Evolutionary conservation across 2,797 vertebrate species (phyloP), one percentile per base, ranked within the genome.

Genomic region (Pelochelys cantorii): DNA sequence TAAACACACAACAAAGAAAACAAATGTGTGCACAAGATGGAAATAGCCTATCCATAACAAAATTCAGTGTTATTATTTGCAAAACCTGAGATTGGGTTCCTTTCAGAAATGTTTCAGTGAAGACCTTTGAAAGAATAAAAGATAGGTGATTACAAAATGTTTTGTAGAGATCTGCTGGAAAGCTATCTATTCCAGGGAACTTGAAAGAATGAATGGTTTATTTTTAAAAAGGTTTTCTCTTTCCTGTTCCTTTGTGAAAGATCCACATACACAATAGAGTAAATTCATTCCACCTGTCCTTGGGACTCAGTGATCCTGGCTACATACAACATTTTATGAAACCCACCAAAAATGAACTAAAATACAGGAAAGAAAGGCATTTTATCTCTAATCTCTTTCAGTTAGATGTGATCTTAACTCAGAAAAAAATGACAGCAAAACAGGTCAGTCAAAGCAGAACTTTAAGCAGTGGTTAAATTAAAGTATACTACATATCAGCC

Each of bases 181-280:
- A 18, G 15, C 31, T 31, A n/a, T 68, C 65, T n/a, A 68, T 68
- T 34, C 5, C 17, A 34, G 65, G 31, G n/a, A 17, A 31, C 60
- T 68, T 68, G 15, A 17, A 14, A 34, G 65, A 68, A 68, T 34
- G 10, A 68, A 68, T 34, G 18, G 7, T n/a, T n/a, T 18, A 4
- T 68, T 68, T 68, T 68, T 18, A 68, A 5, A 15, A 9, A 5
- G 31, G 65, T 81, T 74, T 85, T 93, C 12, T 90, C 42, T 93
- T 95, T 95, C 96, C 93, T 93, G 84, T 93, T 95, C 94, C 90
- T 95, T 23, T 96, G 94, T 88, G 92, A 96, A 95, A 96, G n/a
- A 59, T 65, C 93, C 15, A 81, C 62, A 86, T 2, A 94, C 57
- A 96, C 88, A 97, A 96, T 96, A 95, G 95, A 25, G 54, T 81